Evolutionary conservation across 2,888 invertebrate genomes (phyloP).

Genomic region (Troides helena): DNA sequence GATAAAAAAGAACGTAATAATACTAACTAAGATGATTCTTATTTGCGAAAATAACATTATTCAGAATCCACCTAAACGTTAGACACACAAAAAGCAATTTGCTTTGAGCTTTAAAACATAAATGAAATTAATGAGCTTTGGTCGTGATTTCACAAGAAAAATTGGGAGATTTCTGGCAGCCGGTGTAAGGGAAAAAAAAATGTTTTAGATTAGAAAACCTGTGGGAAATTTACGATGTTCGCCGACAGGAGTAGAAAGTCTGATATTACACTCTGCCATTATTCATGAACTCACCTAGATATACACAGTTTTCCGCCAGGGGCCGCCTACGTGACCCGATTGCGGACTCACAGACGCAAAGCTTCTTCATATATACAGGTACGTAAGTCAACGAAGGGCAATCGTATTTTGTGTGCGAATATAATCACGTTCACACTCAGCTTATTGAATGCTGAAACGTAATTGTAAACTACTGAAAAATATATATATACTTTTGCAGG

Average conservation of each 20-base stretch:
- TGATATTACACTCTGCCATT: constrained; percentile 37
- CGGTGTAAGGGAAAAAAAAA: constrained; percentile 24
- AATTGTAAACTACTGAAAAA: neutral
- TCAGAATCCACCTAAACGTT: too few relatives aligned
- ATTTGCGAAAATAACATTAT: too few relatives aligned
- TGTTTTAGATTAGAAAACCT: constrained; percentile 34
- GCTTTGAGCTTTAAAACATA: constrained; percentile 22
- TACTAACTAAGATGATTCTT: too few relatives aligned
- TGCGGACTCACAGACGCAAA: constrained; percentile 30
- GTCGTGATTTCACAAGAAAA: constrained; percentile 30
- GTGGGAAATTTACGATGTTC: constrained; percentile 33
- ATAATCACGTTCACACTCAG: constrained; percentile 26
- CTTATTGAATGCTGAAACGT: constrained; percentile 21
- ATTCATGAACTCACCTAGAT: constrained; percentile 45
- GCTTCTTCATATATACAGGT: constrained; percentile 26
- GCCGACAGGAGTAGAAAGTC: constrained; percentile 31
- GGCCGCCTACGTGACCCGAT: constrained; percentile 43
- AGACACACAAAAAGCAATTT: constrained; percentile 18
- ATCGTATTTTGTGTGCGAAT: constrained; percentile 22
- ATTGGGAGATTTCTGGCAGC: constrained; percentile 23
- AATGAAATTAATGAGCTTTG: constrained; percentile 33
- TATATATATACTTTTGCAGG: too few relatives aligned
- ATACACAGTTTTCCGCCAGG: constrained; percentile 42
- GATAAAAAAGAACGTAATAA: too few relatives aligned
- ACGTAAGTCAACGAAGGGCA: constrained; percentile 26